Base-by-base conservation (phyloP, 2,113 vertebrate genomes). In the Colinus virginianus region DNA sequence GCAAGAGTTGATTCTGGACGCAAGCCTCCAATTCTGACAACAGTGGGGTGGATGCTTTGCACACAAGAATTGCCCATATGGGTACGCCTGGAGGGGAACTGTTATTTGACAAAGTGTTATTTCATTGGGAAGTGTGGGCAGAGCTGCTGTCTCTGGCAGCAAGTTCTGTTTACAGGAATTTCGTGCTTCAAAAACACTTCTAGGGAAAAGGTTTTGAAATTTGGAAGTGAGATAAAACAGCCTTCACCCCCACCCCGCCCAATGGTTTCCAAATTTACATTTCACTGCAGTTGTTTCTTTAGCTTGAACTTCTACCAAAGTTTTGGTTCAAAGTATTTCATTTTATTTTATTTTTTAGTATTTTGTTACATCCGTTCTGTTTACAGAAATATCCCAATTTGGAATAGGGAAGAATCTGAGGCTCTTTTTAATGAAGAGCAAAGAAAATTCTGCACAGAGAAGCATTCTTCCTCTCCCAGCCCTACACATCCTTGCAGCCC, bases 31-130 rank as follows among this genome's bases (percentile, higher is more conserved):
- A 1, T 58, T 40, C 67, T 61, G 49, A 4, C 42, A 0, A 1
- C 48, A 59, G 19, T 0, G 3, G 3, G 0, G 1, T 2, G 75
- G 5, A 13, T 13, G 1, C 1, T 51, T 38, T 4, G 32, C 34
- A 74, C 34, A 49, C n/a, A 72, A 48, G 87, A 83, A 58, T 11
- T 21, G 23, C 32, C 46, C 43, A 51, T 51, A 6, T 10, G 78
- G 77, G 68, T 90, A 6, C 17, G 11, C 45, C 19, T 42, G 51
- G 70, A 34, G 49, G 68, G 56, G 32, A 2, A 1, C 23, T 82
- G 77, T 63, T 19, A 28, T 69, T 58, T 3, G 2, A 8, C 21
- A 7, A 74, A 49, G 21, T 40, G 9, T 51, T 58, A 38, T 28
- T 91, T 83, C 20, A 3, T 4, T 75, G 46, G 43, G 59, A 96